These are phyloP conservation scores for Myotis daubentonii DNA, from an alignment of 2,797 vertebrate species.

Conservation along the genomic window DNA sequence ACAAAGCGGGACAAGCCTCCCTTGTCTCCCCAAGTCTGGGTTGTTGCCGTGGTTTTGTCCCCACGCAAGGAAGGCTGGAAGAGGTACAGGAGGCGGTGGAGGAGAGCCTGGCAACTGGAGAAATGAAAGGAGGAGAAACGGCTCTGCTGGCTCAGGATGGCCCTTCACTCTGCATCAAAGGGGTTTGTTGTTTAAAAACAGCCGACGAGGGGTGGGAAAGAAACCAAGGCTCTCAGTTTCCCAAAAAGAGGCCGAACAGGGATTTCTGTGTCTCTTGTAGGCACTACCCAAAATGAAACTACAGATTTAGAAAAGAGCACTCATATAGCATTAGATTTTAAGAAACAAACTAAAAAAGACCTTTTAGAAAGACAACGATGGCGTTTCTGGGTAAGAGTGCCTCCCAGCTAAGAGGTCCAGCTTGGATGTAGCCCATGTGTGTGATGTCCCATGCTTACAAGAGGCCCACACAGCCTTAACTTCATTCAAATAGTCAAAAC, in stretches of 20 bases:
- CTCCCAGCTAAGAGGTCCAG: not conserved
- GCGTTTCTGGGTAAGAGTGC: not conserved
- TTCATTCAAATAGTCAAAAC: not conserved
- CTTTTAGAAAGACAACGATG: not conserved
- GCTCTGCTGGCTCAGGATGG: not conserved
- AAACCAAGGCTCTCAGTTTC: not conserved
- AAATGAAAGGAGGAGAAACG: constrained; percentile 10
- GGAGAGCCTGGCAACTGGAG: not conserved
- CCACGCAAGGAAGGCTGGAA: not conserved
- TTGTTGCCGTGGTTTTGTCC: not conserved
- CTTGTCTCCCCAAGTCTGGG: constrained; percentile 50
- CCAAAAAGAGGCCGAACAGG: constrained; percentile 5
- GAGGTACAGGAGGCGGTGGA: not conserved
- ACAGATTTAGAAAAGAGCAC: constrained; percentile 50
- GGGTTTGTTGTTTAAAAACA: not conserved
- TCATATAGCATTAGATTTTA: not conserved
- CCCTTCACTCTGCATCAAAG: constrained; percentile 34
- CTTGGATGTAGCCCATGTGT: not conserved
- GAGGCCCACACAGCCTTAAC: not conserved
- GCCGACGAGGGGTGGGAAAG: not conserved
- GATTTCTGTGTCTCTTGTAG: constrained; percentile 50
- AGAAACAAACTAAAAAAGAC: constrained; percentile 5
- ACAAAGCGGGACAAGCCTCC: constrained; percentile 32
- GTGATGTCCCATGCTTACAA: not conserved
- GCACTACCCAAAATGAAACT: constrained; percentile 53